phyloP scores from a whole-genome alignment of 2,797 vertebrate genomes.

The Coccyzus lansbergi region DNA sequence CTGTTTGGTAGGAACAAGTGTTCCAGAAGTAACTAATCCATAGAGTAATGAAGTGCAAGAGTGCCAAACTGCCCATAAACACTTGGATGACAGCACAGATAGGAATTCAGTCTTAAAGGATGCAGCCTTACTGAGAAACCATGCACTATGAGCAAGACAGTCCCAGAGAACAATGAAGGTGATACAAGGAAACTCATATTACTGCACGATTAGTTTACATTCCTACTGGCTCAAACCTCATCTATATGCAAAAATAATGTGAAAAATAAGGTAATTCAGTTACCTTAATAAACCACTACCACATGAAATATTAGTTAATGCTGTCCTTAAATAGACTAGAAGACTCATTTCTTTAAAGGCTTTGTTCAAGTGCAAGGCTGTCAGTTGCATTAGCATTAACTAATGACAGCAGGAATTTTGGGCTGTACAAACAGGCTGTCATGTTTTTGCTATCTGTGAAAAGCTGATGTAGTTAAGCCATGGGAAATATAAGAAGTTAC shows the following conservation, averaged over 20 bases:
- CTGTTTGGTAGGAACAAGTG: neutral
- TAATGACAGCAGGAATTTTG: neutral
- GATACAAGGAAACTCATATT: neutral
- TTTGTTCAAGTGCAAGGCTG: neutral
- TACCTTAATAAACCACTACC: neutral
- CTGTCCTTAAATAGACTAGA: neutral
- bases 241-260: neutral
- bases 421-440: neutral
- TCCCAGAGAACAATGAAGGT: neutral
- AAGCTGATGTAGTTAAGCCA: neutral
- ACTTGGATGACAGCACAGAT: neutral
- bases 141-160: neutral
- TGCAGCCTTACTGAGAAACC: neutral
- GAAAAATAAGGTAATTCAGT: neutral
- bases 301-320: neutral
- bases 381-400: neutral
- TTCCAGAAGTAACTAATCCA: neutral
- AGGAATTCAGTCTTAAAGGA: neutral
- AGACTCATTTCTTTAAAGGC: neutral
- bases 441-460: neutral
- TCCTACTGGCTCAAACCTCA: neutral
- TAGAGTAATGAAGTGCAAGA: neutral
- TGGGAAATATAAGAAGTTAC: constrained; percentile 13
- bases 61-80: neutral
- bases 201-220: neutral